Evolutionary conservation across 1,140 invertebrate genomes (phyloP), one percentile per base, ranked within the genome.

Genomic region (Penaeus japonicus): DNA sequence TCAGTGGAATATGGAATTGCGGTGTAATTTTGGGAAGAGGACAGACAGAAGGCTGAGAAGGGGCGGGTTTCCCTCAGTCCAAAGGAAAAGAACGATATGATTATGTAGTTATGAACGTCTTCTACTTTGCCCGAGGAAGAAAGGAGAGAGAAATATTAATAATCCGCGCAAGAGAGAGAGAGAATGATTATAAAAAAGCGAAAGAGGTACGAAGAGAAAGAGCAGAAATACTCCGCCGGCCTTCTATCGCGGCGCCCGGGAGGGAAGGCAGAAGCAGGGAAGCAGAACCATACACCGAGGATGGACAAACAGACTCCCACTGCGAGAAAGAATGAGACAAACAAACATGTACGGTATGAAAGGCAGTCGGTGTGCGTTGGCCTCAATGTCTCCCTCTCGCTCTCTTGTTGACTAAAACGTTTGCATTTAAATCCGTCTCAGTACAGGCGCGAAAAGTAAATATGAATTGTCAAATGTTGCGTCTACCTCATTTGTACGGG

Each of bases 381-480:
- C 27, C 30, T 77, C 73, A 77, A 83, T 83, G 81, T 55, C 57
- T 77, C 62, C 35, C 84, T 85, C 20, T n/a, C 70, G n/a, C 35
- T 30, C 12, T 78, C 35, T 54, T 85, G 70, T 77, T 85, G 84
- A 30, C 70, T 47, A 27, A 4, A 55, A 10, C 30, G 70, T 75
- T 85, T 85, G 54, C 70, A 65, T 24, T 30, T n/a, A 5, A 62
- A 30, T 59, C 59, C 81, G 70, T n/a, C 53, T 54, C 57, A 54
- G 30, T 57, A 53, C 24, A 78, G 84, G 84, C 84, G 70, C 35
- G 32, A 39, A 85, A 35, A n/a, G 73, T 78, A 85, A 78, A 85
- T 78, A 85, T 78, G 73, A 57, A 75, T 85, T 85, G 84, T 75
- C 55, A 39, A 85, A 27, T 85, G 84, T 73, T 62, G 47, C 47